These are phyloP conservation scores for Lethrus apterus DNA, from an alignment of 1,140 invertebrate genomes.

Conservation along the genomic window DNA sequence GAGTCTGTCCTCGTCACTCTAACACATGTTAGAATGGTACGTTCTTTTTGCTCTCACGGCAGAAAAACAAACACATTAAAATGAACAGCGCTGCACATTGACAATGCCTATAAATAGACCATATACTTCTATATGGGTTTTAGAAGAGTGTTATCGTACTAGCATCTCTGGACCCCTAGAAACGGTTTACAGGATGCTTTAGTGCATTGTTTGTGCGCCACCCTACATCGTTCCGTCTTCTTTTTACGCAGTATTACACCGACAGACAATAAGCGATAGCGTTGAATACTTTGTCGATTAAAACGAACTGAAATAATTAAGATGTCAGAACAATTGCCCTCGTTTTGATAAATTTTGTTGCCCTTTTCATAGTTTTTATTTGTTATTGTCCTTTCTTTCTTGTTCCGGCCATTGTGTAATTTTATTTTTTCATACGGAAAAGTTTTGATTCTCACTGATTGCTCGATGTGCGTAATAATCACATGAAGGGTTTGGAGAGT, in stretches of 20 bases:
- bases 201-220: constrained; percentile 1
- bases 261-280: constrained; percentile 5
- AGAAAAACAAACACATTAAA: constrained; percentile 42
- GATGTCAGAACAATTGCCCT: constrained; percentile 19
- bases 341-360: constrained; percentile 20
- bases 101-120: constrained; percentile 42
- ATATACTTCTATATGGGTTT: constrained; percentile 38
- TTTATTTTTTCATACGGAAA: no score
- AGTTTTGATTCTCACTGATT: no score
- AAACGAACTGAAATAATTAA: constrained; percentile 16
- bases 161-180: constrained; percentile 19
- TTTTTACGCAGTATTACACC: constrained; percentile 7
- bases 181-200: constrained; percentile 19
- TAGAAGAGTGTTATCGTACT: constrained; percentile 30
- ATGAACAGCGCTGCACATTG: constrained; percentile 39
- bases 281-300: no score
- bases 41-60: constrained; percentile 25
- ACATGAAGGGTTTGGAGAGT: no score
- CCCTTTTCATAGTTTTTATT: constrained; percentile 18
- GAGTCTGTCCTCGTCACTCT: constrained; percentile 23
- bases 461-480: no score
- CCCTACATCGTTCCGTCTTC: constrained; percentile 6
- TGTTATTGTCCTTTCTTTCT: constrained; percentile 3
- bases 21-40: constrained; percentile 9
- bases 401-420: neutral